A percentile compares a stretch with the other conserved stretches of the same genome.
Conservation (phyloP, 2,797 vertebrate genomes). For the Triplophysa bombifrons region DNA sequence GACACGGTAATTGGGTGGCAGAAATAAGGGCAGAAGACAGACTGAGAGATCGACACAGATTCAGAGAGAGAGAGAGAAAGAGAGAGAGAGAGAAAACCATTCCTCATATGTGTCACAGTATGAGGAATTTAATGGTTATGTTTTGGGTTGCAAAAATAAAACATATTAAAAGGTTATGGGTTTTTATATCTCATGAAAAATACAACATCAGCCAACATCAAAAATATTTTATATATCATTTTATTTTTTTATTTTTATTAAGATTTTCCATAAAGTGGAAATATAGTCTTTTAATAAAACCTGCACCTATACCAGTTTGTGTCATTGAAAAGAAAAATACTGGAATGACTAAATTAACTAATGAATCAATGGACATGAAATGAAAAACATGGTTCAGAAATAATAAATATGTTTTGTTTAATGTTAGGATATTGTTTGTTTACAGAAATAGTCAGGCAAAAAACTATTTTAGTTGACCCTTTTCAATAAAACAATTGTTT, state of each 20-base stretch:
- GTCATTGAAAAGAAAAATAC: no score
- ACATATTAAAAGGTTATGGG: neutral
- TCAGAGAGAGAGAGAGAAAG: constrained; percentile 1
- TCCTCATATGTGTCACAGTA: neutral
- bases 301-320: no score
- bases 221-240: no score
- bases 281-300: neutral
- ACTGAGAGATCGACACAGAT: constrained; percentile 17
- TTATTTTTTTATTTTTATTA: neutral
- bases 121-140: neutral
- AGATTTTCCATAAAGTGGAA: neutral
- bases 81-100: constrained; percentile 13
- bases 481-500: neutral
- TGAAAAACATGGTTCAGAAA: no score
- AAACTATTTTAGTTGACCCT: neutral
- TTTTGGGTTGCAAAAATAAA: neutral
- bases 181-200: neutral
- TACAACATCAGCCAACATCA: no score
- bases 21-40: constrained; percentile 54
- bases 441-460: neutral
- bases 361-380: neutral
- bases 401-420: neutral
- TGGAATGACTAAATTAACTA: neutral
- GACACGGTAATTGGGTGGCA: constrained; percentile 76
- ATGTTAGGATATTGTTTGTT: neutral